Evolutionary conservation across 1,140 invertebrate genomes (phyloP), one percentile per base, ranked within the genome.

Genomic region (Magallana ariakensis): DNA sequence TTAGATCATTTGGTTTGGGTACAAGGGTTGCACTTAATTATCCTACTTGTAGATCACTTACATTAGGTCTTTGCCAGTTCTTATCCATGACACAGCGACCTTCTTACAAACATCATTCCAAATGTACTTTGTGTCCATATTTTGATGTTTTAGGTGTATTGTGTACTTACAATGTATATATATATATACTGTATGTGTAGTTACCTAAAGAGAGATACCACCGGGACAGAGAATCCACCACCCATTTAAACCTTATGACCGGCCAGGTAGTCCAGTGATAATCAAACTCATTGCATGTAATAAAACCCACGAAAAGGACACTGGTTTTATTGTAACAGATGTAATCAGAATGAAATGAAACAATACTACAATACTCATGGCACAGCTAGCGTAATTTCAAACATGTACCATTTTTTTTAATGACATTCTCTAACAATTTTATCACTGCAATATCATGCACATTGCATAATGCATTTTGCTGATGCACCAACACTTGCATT

Each of bases 231-330:
- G 66, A 75, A 1, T 75, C 19, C 13, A 10, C 66, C 11, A 75
- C 66, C 66, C 66, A 75, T 75, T 75, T 75, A 75, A 75, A 75
- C 66, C 66, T 26, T 26, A 26, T 75, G 66, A 75, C 66, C 9
- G 33, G 13, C 33, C 66, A 75, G 66, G 66, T 75, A 75, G 66
- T 26, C 66, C 66, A 75, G 22, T 75, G 66, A 75, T 11, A 19
- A 75, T 26, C 33, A 33, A 46, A 46, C 33, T 46, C 33, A 46
- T 46, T 46, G 66, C 66, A 33, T 75, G 19, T 75, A 8, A 46
- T 46, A 46, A 46, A 75, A 46, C 7, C 66, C 19, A 11, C 33
- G 33, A 22, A 3, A 26, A 26, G 66, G 66, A 75, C 66, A 75
- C 66, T 10, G 22, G 33, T 46, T 46, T 46, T 46, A 46, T 46